Percentiles rank a stretch among this genome's conserved stretches.
Evolutionary conservation across 1,140 invertebrate species (phyloP).

Genomic region (Leucophenga varia): DNA sequence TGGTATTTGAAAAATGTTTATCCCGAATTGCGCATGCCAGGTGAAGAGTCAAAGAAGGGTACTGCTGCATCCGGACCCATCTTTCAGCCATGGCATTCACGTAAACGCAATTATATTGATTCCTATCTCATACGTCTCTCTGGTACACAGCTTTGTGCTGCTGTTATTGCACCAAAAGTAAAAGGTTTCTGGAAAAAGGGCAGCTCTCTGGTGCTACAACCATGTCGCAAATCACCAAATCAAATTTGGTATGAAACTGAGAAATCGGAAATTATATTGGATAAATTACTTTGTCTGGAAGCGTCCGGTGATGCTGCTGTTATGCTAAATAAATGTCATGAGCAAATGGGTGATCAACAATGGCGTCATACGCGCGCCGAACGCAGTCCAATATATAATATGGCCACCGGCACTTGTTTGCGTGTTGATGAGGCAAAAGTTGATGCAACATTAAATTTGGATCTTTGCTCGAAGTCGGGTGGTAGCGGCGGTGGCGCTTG

Average conservation of each 20-base stretch:
- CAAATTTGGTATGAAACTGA: slow-evolving; percentile 77
- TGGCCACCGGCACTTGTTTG: slow-evolving; percentile 81
- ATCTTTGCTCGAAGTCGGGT: slow-evolving; percentile 67
- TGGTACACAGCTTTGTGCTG: slow-evolving; percentile 68
- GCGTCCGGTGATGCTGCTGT: slow-evolving; percentile 64
- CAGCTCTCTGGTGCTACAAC: slow-evolving; percentile 67
- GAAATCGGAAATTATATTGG: slow-evolving; percentile 81
- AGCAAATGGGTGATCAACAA: slow-evolving; percentile 84
- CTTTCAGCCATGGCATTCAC: slow-evolving; percentile 77
- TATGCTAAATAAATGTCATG: slow-evolving; percentile 85
- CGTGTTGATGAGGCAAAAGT: slow-evolving; percentile 60
- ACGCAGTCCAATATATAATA: slow-evolving; percentile 78
- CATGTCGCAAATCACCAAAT: slow-evolving; percentile 68
- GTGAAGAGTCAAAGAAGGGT: slow-evolving; percentile 61
- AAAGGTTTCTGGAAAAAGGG: slow-evolving; percentile 69
- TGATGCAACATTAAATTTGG: slow-evolving; percentile 66
- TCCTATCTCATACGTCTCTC: slow-evolving; percentile 73
- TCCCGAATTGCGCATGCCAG: slow-evolving; percentile 73
- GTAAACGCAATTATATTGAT: slow-evolving; percentile 74
- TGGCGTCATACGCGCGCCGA: slow-evolving; percentile 76
- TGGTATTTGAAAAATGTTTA: slow-evolving; percentile 96
- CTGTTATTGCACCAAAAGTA: slow-evolving; percentile 74
- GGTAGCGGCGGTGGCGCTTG: slow-evolving; percentile 62
- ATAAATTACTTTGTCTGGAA: slow-evolving; percentile 83
- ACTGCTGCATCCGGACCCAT: slow-evolving; percentile 60